Base-by-base conservation (phyloP, 2,797 vertebrate genomes). In the Crenichthys baileyi region DNA sequence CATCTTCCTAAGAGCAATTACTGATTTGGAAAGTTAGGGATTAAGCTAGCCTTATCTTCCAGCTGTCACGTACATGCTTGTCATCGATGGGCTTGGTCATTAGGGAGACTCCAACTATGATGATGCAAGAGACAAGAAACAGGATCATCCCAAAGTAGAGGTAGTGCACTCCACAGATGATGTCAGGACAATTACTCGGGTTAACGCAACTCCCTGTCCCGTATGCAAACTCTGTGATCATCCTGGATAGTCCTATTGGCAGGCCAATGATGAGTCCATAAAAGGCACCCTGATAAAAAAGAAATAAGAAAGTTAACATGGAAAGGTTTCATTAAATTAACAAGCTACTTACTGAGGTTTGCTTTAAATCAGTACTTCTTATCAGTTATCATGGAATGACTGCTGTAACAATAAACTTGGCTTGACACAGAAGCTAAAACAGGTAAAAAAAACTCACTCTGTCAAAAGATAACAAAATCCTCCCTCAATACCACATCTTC, bases 111-210 rank as follows among this genome's bases (percentile, higher is more conserved):
- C 1, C 46, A 83, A 99, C 5, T 16, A 98, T 95, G 88, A 96
- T 0, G 5, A 97, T 50, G 73, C 89, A 0, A 1, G 93, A 91
- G 74, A 95, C 0, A 3, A 0, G 56, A 13, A 97, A 99, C 48
- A 99, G 96, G 84, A 99, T 96, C 4, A 99, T 95, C 76, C 95
- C 94, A 7, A 99, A 99, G 93, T 99, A 99, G 41, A 99, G 95
- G 92, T 99, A 99, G 86, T 99, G 98, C 13, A 99, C 95, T 0
- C 96, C 96, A 20, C 98, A 99, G 87, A 99, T 99, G 88, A 99
- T 95, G 2, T 84, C 94, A 0, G 98, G 98, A 68, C 98, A 99
- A 50, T 93, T 51, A 77, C 95, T 97, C 77, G 97, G 97, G 0
- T 0, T 0, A 22, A 86, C 94, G 4, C 98, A 99, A 95, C 90